These are phyloP conservation scores for Mesoligia furuncula DNA, from an alignment of 2,888 invertebrate species.

Conservation along the genomic window DNA sequence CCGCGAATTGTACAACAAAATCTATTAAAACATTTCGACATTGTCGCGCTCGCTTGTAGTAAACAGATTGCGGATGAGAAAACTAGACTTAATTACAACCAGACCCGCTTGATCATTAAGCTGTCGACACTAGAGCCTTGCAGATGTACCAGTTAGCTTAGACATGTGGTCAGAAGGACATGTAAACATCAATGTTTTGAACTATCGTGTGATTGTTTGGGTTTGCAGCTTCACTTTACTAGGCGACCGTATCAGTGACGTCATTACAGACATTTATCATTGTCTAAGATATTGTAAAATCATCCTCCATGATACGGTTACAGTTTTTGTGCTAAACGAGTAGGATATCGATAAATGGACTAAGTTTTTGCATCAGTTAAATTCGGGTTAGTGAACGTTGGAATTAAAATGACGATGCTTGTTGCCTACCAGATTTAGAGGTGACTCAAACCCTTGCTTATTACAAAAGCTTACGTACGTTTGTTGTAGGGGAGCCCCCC, in stretches of 20 bases:
- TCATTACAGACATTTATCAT: constrained; percentile 57
- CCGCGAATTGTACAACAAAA: constrained; percentile 21
- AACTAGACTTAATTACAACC: constrained; percentile 69
- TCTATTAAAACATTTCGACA: constrained; percentile 50
- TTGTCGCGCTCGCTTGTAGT: constrained; percentile 49
- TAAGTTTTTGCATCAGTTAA: constrained; percentile 45
- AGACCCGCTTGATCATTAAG: constrained; percentile 72
- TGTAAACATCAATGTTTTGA: constrained; percentile 71
- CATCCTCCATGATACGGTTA: constrained; percentile 48
- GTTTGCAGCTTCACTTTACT: constrained; percentile 69
- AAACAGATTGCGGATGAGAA: constrained; percentile 68
- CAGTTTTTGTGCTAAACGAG: constrained; percentile 46
- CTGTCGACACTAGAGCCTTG: constrained; percentile 77
- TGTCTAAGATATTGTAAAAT: constrained; percentile 49
- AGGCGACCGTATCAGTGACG: constrained; percentile 62
- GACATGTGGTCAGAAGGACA: constrained; percentile 73
- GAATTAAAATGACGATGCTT: constrained; percentile 21
- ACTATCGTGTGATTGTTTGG: constrained; percentile 80
- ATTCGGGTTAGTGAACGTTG: constrained; percentile 22
- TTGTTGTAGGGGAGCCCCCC: too few relatives aligned
- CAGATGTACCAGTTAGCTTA: constrained; percentile 64
- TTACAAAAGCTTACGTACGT: too few relatives aligned
- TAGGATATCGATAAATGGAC: constrained; percentile 45
- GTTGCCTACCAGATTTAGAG: constrained; percentile 11
- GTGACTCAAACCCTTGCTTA: constrained; percentile 21